Conservation (phyloP, 2,888 invertebrate species). For the Calliscelio sp. region DNA sequence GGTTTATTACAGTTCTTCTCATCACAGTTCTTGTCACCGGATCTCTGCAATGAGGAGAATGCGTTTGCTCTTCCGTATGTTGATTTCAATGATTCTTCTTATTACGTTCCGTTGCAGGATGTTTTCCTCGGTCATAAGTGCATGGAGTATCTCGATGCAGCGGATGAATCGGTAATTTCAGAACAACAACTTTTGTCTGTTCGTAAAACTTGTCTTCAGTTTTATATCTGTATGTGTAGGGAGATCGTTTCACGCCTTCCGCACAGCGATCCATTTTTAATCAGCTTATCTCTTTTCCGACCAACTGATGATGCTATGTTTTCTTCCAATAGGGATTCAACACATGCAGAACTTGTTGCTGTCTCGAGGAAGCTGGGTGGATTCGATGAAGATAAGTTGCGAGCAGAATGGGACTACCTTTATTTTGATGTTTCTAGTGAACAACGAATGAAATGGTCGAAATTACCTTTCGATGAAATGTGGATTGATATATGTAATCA, state of each 20-base stretch:
- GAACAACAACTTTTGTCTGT: background rate
- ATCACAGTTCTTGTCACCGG: background rate
- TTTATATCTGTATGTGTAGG: conserved; percentile 2
- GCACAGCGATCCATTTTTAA: conserved; percentile 15
- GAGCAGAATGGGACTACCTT: conserved; percentile 34
- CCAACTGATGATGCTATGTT: conserved; percentile 17
- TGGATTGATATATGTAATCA: conserved; percentile 37
- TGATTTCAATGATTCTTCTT: conserved; percentile 13
- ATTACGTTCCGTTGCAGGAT: conserved; percentile 9
- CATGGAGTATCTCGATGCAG: background rate
- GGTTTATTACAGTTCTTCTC: conserved; percentile 17
- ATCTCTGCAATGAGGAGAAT: background rate
- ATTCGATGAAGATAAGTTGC: conserved; percentile 3
- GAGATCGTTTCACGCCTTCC: conserved; percentile 25
- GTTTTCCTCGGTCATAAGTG: conserved; percentile 5
- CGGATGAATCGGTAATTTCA: background rate
- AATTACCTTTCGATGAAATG: conserved; percentile 55
- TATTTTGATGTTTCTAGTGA: conserved; percentile 14
- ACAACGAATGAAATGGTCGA: background rate
- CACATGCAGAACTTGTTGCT: background rate
- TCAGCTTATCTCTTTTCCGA: conserved; percentile 4
- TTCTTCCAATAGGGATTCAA: background rate
- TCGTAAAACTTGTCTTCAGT: conserved; percentile 32
- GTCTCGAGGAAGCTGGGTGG: conserved; percentile 20
- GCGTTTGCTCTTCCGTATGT: background rate